Percentiles rank a stretch among this genome's conserved stretches.
These are phyloP conservation scores for Cliona cf. orientalis DNA, from an alignment of 37 sponge, comb jelly and placozoan species.

Conservation along the genomic window DNA sequence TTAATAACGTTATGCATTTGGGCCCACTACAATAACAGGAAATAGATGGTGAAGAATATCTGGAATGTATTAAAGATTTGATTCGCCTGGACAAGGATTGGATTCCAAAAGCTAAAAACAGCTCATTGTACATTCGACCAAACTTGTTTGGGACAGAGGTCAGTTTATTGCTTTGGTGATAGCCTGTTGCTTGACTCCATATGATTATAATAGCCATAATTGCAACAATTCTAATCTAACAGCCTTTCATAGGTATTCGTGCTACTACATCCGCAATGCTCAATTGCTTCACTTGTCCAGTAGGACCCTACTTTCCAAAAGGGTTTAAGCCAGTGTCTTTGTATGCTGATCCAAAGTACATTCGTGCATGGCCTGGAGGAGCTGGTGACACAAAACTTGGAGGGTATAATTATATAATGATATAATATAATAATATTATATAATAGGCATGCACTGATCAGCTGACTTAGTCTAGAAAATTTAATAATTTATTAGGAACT, in stretches of 20 bases:
- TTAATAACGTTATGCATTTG: no score
- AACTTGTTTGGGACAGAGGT: slow-evolving; percentile 95
- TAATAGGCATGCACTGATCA: no score
- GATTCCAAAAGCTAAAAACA: slow-evolving; percentile 77
- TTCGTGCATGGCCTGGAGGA: slow-evolving; percentile 96
- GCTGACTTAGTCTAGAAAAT: no score
- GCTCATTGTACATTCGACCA: slow-evolving; percentile 96
- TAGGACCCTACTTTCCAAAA: slow-evolving; percentile 93
- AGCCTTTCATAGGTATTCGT: slow-evolving; percentile 89
- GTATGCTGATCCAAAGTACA: slow-evolving; percentile 88
- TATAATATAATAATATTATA: no score
- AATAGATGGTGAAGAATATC: slow-evolving; percentile 79
- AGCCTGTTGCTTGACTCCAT: no score
- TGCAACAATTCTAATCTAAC: no score
- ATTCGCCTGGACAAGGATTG: slow-evolving; percentile 88
- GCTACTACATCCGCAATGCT: slow-evolving; percentile 73
- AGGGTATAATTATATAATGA: no score
- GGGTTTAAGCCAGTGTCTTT: slow-evolving; percentile 92
- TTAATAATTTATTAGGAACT: no score
- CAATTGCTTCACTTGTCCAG: slow-evolving; percentile 86
- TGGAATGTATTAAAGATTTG: slow-evolving; percentile 91
- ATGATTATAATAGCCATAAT: no score
- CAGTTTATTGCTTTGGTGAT: no score
- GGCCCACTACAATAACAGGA: no score
- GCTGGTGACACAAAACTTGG: slow-evolving; percentile 91